Evolutionary conservation across 2,113 vertebrate genomes (phyloP), one percentile per base, ranked within the genome.

Genomic region (Riparia riparia): DNA sequence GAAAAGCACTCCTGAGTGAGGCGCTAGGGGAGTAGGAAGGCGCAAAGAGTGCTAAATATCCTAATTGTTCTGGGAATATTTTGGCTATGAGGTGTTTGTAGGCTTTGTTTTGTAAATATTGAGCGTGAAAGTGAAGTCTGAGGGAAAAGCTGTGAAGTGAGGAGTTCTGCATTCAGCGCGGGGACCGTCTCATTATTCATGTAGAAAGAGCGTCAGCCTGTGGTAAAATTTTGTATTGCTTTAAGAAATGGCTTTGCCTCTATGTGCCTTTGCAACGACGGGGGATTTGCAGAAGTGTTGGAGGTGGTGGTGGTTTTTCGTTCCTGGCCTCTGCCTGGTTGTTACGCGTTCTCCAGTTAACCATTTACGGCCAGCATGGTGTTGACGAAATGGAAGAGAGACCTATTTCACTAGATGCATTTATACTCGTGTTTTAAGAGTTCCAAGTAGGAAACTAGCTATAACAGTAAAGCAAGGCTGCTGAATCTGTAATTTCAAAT

Each of bases 181-280:
- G 76, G 45, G 90, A 90, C 21, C 17, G 73, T n/a, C 88, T 95
- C 92, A 83, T 98, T 98, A 97, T 98, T 98, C 91, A 93, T 95
- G 96, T 97, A 97, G 98, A 98, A 98, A 98, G 98, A 98, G 98
- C 98, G 98, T 98, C 98, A 98, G 97, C 98, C 98, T 97, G 98
- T 98, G 98, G 98, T 97, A 93, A 90, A 97, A 91, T 95, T 95
- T 72, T 98, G 98, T 89, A 98, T 94, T 98, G 97, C 97, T 97
- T 92, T 61, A 69, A 96, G 95, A 89, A 91, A 17, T 6, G 69
- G 73, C 64, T 89, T 93, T 95, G 69, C 72, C 76, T 92, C 92
- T 65, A 2, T 25, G 89, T 73, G 93, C 72, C 34, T 95, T 95
- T 95, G 87, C 77, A 68, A 24, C 29, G 12, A n/a, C 51, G 34